Evolutionary conservation across 2,797 vertebrate species (phyloP).

Genomic region (Eurystomus glaucurus): DNA sequence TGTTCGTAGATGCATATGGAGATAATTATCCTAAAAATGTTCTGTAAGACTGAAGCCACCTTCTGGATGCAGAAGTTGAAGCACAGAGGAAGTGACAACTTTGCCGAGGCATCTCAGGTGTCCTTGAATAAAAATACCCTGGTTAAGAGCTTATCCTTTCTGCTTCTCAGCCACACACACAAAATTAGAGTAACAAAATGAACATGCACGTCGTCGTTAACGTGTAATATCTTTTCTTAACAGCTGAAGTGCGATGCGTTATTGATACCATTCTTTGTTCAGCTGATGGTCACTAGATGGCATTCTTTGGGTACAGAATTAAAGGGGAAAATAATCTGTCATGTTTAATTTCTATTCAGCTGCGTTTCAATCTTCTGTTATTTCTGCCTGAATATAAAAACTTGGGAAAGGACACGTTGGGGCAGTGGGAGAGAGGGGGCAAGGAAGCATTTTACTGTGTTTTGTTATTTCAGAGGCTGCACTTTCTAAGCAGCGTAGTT

Average conservation of each 20-base stretch:
- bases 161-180: background rate
- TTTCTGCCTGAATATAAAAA: background rate
- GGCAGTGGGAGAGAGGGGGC: background rate
- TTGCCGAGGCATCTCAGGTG: background rate
- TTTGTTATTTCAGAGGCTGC: background rate
- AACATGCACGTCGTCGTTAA: accelerated
- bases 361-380: background rate
- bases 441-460: background rate
- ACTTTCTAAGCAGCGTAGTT: background rate
- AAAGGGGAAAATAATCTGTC: background rate
- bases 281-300: conserved; percentile 71
- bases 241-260: background rate
- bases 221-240: accelerated
- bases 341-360: background rate
- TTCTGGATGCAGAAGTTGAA: background rate
- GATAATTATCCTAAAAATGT: background rate
- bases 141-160: background rate
- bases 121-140: background rate
- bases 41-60: background rate
- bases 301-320: conserved; percentile 66
- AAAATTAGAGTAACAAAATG: background rate
- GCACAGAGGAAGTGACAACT: background rate
- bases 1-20: accelerated
- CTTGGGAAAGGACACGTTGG: accelerated
- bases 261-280: background rate